Evolutionary conservation across 2,113 vertebrate genomes (phyloP), one percentile per base, ranked within the genome.

Genomic region (Andinoacara biseriatus): DNA sequence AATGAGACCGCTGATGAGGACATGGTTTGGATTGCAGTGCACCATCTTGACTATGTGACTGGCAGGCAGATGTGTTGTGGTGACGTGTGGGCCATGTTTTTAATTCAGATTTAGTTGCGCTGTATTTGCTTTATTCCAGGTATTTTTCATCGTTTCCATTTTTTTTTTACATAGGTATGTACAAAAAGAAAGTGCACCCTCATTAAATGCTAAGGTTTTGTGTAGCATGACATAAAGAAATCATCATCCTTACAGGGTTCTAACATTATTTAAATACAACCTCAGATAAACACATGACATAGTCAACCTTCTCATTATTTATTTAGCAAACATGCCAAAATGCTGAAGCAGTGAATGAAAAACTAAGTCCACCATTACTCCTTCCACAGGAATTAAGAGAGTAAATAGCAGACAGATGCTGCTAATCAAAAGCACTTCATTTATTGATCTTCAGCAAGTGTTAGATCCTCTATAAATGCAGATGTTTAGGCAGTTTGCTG

Each of bases 11-110:
- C 24, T 58, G 63, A 80, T 72, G 72, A 84, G 57, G 56, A 35
- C n/a, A 72, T 52, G 74, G 46, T 84, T 82, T 76, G 54, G 72
- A 67, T 69, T 82, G 56, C 76, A 74, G 67, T 24, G 10, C 60
- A 49, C 22, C 11, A 17, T 76, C 49, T 76, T 72, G 5, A 33
- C 13, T 52, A 75, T 83, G 69, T 87, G 80, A 82, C 80, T 46
- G 29, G 33, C 57, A 78, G 77, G 54, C 43, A 67, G 52, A 89
- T 83, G 31, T 3, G 57, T 20, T 67, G 22, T 22, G 24, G 43
- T 69, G 24, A 69, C 43, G 31, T 18, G 18, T 17, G 57, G 57
- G 57, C 10, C 57, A 57, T 29, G 40, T 56, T 46, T 78, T 67
- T 38, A 43, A 13, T 69, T 69, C 65, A 69, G 65, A 69, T 69